Conservation (phyloP, 2,113 vertebrate species). For the Chaetorhynchus papuensis region DNA sequence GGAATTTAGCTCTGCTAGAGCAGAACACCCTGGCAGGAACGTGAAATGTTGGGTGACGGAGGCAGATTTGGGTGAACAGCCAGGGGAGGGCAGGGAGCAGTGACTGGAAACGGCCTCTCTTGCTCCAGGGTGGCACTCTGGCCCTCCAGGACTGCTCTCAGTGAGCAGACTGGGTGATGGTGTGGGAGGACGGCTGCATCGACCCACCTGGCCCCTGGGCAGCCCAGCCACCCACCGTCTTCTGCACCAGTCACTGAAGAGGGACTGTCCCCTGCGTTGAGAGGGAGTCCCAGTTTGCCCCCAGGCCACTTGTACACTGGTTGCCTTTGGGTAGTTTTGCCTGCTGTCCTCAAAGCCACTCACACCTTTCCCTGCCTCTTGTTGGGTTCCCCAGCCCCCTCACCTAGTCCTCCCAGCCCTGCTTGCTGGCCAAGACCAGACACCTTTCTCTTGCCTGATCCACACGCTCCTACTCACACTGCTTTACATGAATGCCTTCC, state of each 20-base stretch:
- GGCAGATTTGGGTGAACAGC: background rate
- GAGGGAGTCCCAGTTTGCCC: background rate
- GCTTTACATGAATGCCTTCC: background rate
- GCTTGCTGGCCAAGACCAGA: background rate
- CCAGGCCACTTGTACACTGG: rapidly evolving
- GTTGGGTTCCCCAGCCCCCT: background rate
- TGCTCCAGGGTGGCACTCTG: background rate
- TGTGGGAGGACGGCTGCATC: rapidly evolving
- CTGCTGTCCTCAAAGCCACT: background rate
- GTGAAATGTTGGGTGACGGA: background rate
- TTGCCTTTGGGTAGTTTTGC: background rate
- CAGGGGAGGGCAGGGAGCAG: background rate
- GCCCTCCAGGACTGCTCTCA: rapidly evolving
- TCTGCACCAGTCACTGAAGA: background rate
- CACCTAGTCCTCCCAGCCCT: background rate
- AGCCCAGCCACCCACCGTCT: background rate
- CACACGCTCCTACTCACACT: background rate
- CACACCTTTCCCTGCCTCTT: background rate
- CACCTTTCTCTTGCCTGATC: background rate
- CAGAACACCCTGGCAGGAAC: background rate
- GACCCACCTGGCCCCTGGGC: rapidly evolving
- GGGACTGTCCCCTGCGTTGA: background rate
- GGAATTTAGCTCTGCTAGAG: background rate
- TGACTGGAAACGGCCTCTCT: background rate
- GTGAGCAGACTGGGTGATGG: background rate